phyloP scores from a whole-genome alignment of 2,113 vertebrate species.

The Elgaria multicarinata region DNA sequence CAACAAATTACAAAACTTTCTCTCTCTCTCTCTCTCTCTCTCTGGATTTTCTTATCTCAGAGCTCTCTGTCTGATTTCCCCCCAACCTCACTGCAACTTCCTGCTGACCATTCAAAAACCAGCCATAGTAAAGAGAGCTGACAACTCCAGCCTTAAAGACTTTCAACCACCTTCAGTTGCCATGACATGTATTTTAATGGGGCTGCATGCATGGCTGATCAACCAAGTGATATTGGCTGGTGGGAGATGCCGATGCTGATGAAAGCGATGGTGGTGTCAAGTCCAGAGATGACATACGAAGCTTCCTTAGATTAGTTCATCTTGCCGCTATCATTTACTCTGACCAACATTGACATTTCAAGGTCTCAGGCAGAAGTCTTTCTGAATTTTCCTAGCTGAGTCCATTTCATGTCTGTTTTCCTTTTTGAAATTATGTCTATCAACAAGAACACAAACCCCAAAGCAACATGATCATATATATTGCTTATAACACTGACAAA shows the following conservation, averaged over 20 bases:
- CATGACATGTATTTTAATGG: rapidly evolving
- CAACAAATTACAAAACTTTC: neutral
- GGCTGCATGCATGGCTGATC: neutral
- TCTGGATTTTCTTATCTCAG: neutral
- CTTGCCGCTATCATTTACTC: neutral
- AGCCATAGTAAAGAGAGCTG: neutral
- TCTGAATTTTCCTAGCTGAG: neutral
- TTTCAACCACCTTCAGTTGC: neutral
- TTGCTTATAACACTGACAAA: neutral
- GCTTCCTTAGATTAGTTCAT: neutral
- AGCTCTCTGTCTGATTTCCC: neutral
- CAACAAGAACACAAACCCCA: neutral
- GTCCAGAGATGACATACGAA: neutral
- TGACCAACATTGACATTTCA: too few relatives aligned
- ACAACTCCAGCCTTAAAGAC: rapidly evolving
- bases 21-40: neutral
- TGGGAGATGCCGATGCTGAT: rapidly evolving
- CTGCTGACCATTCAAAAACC: neutral
- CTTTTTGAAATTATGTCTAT: neutral
- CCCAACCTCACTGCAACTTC: neutral
- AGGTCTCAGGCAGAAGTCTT: neutral
- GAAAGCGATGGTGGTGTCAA: neutral
- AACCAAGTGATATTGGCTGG: neutral
- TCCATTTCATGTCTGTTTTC: neutral
- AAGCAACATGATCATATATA: neutral